These are phyloP conservation scores for Naso thynnoides DNA, from an alignment of 2,797 vertebrate species.

Conservation along the genomic window DNA sequence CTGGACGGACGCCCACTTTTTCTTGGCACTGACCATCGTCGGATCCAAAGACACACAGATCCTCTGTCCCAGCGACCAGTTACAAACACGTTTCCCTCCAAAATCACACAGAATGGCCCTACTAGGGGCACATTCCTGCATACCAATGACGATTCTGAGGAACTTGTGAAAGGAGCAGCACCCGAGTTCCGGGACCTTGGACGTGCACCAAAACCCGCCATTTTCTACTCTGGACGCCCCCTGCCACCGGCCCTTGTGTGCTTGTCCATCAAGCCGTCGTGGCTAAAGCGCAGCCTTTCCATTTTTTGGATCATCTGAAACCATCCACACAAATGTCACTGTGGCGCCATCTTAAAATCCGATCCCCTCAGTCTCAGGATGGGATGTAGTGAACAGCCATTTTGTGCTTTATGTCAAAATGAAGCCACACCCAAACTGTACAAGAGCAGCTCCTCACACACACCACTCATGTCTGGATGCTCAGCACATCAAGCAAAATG, in stretches of 20 bases:
- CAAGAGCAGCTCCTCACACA: constrained; percentile 3
- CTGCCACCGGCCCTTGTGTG: constrained; percentile 11
- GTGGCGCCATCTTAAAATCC: constrained; percentile 66
- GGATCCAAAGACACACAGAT: constrained; percentile 60
- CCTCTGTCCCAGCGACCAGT: constrained; percentile 70
- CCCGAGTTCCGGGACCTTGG: constrained; percentile 63
- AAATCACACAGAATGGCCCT: constrained; percentile 74
- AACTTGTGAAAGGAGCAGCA: constrained; percentile 68
- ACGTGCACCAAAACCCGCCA: constrained; percentile 66
- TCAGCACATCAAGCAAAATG: not conserved
- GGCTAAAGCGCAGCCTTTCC: constrained; percentile 7
- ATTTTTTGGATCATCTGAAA: constrained; percentile 11
- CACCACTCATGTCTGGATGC: not conserved
- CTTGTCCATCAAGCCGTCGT: constrained; percentile 41
- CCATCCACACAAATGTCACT: not conserved
- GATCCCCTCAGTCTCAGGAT: constrained; percentile 13
- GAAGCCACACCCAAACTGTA: constrained; percentile 14
- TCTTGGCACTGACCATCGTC: constrained; percentile 64
- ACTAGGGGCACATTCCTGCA: constrained; percentile 78
- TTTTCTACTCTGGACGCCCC: constrained; percentile 41
- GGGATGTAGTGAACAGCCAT: constrained; percentile 53
- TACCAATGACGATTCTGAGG: constrained; percentile 77
- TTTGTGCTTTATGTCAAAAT: constrained; percentile 57
- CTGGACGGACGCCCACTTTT: constrained; percentile 70
- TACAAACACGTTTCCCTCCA: constrained; percentile 74